Evolutionary conservation across 2,113 vertebrate species (phyloP).

Genomic region (Synchiropus splendidus): DNA sequence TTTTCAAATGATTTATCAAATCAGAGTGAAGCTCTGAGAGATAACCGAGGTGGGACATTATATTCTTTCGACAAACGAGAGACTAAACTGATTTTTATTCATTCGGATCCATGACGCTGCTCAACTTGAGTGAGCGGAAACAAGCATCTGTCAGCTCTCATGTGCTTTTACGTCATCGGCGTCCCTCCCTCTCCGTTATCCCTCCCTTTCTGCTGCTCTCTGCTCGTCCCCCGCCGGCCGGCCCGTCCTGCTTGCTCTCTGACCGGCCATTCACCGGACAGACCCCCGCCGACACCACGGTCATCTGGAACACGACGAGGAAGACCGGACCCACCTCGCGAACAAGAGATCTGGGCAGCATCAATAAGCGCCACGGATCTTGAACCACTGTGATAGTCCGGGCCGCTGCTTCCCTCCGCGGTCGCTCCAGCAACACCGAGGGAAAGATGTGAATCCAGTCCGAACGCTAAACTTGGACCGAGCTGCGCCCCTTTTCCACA

Average conservation of each 20-base stretch:
- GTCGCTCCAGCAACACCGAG: not conserved
- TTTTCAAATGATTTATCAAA: no score
- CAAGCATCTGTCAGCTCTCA: constrained; percentile 13
- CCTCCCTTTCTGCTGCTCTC: constrained; percentile 17
- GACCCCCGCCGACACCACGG: constrained; percentile 38
- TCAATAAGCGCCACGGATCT: no score
- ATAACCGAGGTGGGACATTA: no score
- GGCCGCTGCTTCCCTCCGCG: not conserved
- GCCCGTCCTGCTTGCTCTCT: constrained; percentile 21
- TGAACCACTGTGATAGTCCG: no score
- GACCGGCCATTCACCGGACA: constrained; percentile 13
- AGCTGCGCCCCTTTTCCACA: constrained; percentile 9
- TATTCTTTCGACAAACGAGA: no score
- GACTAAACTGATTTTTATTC: no score
- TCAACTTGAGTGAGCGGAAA: no score
- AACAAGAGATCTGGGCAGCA: constrained; percentile 18
- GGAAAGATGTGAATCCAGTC: constrained; percentile 30
- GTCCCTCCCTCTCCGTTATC: constrained; percentile 57
- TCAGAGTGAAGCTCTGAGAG: no score
- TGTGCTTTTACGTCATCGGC: constrained; percentile 46
- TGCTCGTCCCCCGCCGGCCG: constrained; percentile 9
- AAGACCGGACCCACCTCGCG: no score
- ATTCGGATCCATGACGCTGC: no score
- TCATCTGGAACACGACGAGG: constrained; percentile 20
- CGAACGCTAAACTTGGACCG: constrained; percentile 15